Evolutionary conservation across 2,888 invertebrate species (phyloP).

Genomic region (Deilephila elpenor): DNA sequence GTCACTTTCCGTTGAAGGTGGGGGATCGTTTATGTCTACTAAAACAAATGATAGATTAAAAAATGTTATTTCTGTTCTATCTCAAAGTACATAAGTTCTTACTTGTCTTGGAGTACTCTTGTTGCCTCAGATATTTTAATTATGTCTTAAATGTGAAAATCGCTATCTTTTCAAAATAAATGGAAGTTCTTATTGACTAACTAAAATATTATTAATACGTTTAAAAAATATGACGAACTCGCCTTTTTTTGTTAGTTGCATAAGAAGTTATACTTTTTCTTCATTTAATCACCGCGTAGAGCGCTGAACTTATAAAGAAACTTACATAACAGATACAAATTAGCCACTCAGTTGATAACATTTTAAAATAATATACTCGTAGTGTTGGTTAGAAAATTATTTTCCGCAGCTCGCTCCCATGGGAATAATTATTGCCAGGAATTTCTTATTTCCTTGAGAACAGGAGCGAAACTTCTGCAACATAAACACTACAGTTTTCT

Average conservation of each 20-base stretch:
- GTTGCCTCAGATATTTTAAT: no score
- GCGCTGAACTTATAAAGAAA: background rate
- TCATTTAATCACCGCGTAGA: background rate
- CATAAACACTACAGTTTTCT: background rate
- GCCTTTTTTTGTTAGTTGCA: no score
- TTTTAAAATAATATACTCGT: background rate
- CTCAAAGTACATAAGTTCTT: no score
- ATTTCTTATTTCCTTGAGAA: background rate
- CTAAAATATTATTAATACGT: no score
- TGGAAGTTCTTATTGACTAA: no score
- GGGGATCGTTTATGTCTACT: background rate
- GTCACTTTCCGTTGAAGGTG: background rate
- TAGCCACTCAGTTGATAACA: background rate
- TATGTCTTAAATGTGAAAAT: no score
- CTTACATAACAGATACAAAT: background rate
- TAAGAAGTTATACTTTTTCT: no score
- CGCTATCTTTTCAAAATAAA: no score
- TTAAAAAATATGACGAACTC: no score
- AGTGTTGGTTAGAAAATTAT: background rate
- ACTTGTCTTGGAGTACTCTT: no score
- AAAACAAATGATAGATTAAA: no score
- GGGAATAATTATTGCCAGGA: background rate
- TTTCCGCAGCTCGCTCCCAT: background rate
- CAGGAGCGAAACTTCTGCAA: background rate
- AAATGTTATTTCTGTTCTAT: no score